Evolutionary conservation across 2,797 vertebrate species (phyloP), one percentile per base, ranked within the genome.

Genomic region (Malurus splendens): DNA sequence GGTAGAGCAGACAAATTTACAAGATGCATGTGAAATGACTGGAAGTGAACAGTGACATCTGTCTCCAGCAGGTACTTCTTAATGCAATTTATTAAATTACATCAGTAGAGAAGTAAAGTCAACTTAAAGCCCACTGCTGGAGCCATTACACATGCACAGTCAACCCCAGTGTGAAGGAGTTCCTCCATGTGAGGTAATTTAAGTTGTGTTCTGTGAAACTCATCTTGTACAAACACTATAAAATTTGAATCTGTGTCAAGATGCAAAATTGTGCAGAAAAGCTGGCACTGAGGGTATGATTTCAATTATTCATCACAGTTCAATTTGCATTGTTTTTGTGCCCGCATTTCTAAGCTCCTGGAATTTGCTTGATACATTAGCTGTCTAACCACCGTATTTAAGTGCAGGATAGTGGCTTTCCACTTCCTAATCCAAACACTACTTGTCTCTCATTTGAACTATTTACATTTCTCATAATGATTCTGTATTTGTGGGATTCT

Each of bases 291-390:
- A 92, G 73, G 33, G 42, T 64, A 78, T 50, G 74, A 44, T 81
- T 86, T 94, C 86, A 95, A 95, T 95, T 93, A 96, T 94, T 96
- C 82, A 96, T 95, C 74, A 67, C 38, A 51, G 68, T 61, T 92
- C 83, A 87, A 92, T 95, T 94, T 91, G 84, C 77, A 87, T 91
- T 92, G 91, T 70, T 94, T 92, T 87, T 76, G 22, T 91, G 77
- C 74, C 74, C 9, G 18, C 33, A 76, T 90, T 94, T 95, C 82
- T 75, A 93, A 82, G 89, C 74, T 93, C 73, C 47, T 90, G 65
- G 83, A 95, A 89, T 94, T 80, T 92, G 39, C 72, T 82, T 90
- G 74, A 87, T 89, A 74, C 18, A 36, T 94, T 86, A 93, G 56
- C 86, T 92, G 54, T 80, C 90, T 90, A 94, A 78, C 62, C 66